Percentiles rank a stretch among this genome's conserved stretches.
Evolutionary conservation across 2,797 vertebrate species (phyloP).

Genomic region (Vipera latastei): DNA sequence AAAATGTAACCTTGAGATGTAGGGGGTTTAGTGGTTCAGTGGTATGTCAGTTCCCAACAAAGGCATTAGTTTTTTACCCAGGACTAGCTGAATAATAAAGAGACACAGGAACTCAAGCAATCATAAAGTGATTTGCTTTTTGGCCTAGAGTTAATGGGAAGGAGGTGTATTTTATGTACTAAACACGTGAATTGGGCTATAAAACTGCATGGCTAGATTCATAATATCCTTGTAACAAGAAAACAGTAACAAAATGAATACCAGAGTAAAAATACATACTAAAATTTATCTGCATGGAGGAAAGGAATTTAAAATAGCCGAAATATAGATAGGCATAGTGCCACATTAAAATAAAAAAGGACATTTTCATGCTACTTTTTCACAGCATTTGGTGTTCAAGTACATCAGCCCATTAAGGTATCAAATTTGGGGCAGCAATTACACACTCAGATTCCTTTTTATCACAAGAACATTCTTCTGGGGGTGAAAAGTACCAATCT

Average conservation of each 20-base stretch:
- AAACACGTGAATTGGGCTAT: background rate
- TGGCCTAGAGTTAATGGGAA: background rate
- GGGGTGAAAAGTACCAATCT: background rate
- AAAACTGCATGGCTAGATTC: background rate
- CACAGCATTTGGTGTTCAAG: background rate
- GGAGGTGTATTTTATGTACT: background rate
- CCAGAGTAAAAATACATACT: constrained; percentile 49
- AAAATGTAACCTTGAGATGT: background rate
- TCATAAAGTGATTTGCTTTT: background rate
- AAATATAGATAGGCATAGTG: background rate
- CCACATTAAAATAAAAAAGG: background rate
- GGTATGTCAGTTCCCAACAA: background rate
- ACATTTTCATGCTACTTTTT: background rate
- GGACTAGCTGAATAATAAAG: background rate
- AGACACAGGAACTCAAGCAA: background rate
- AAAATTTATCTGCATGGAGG: constrained; percentile 56
- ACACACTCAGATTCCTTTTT: background rate
- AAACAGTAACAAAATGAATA: background rate
- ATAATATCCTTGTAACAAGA: background rate
- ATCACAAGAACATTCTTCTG: background rate
- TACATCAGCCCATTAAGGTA: background rate
- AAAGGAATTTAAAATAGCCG: constrained; percentile 26
- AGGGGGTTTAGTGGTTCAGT: background rate
- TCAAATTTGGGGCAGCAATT: background rate
- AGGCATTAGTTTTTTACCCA: background rate